phyloP scores from a whole-genome alignment of 2,888 invertebrate genomes.

The Schizotus pectinicornis region DNA sequence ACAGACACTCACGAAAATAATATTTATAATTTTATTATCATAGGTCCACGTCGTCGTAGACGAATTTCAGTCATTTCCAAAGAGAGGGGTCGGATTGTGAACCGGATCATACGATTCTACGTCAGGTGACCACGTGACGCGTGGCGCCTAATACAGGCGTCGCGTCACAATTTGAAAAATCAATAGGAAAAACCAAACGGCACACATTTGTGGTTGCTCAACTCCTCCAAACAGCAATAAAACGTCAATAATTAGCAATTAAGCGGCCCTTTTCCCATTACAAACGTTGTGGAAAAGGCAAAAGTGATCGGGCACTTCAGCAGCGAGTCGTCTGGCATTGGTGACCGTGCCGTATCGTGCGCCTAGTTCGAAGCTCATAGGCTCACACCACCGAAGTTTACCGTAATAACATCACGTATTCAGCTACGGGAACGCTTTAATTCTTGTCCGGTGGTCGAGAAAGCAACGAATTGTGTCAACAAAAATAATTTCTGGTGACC shows the following conservation, averaged over 20 bases:
- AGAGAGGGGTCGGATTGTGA: conserved; percentile 8
- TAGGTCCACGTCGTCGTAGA: background rate
- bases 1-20: background rate
- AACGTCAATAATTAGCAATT: too few species aligned
- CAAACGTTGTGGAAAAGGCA: background rate
- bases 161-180: conserved; percentile 31
- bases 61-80: background rate
- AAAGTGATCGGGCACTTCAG: background rate
- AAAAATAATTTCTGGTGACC: conserved; percentile 7
- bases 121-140: conserved; percentile 35
- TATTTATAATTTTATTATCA: background rate
- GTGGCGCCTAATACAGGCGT: conserved; percentile 19
- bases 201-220: background rate
- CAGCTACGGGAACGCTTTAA: too few species aligned
- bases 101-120: conserved; percentile 39
- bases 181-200: conserved; percentile 31
- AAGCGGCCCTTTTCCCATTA: background rate
- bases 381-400: background rate
- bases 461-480: background rate
- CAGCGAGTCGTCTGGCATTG: background rate
- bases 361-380: conserved; percentile 5
- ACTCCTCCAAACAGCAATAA: too few species aligned
- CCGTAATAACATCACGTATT: background rate
- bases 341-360: background rate
- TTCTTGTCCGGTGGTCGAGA: background rate